Conservation (phyloP, 1,140 invertebrate genomes). For the Magallana angulata region DNA sequence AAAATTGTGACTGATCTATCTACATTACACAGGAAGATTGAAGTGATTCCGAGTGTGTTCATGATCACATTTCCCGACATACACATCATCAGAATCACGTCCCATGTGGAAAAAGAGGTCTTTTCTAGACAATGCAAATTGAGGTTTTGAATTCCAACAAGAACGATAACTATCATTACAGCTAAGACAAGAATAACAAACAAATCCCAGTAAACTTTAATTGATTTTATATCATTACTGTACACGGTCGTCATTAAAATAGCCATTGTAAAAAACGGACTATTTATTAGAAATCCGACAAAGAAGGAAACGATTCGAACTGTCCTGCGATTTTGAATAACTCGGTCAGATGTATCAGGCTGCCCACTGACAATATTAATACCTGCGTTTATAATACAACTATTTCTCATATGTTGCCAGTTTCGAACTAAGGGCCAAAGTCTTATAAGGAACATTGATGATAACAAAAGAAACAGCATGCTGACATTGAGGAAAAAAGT, state of each 20-base stretch:
- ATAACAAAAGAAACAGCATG: slow-evolving; percentile 2
- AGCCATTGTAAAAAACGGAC: slow-evolving; percentile 4
- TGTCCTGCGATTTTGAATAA: neutral
- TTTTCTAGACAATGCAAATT: neutral
- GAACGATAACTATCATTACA: neutral
- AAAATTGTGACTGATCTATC: neutral
- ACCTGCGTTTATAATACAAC: neutral
- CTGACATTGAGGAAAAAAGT: neutral
- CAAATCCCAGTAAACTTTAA: neutral
- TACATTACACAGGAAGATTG: neutral
- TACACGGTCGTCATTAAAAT: neutral
- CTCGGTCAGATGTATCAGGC: no score
- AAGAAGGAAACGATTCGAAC: neutral
- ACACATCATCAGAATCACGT: neutral
- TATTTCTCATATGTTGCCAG: neutral
- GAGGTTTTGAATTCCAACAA: neutral
- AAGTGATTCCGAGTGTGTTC: neutral
- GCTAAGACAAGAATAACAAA: neutral
- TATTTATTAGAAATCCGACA: neutral
- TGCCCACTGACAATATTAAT: no score
- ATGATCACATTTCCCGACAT: neutral
- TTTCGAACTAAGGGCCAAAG: neutral
- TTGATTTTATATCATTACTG: neutral
- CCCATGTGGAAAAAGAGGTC: neutral
- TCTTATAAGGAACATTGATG: neutral